Conservation (phyloP, 2,113 vertebrate species). For the Spermophilus dauricus region DNA sequence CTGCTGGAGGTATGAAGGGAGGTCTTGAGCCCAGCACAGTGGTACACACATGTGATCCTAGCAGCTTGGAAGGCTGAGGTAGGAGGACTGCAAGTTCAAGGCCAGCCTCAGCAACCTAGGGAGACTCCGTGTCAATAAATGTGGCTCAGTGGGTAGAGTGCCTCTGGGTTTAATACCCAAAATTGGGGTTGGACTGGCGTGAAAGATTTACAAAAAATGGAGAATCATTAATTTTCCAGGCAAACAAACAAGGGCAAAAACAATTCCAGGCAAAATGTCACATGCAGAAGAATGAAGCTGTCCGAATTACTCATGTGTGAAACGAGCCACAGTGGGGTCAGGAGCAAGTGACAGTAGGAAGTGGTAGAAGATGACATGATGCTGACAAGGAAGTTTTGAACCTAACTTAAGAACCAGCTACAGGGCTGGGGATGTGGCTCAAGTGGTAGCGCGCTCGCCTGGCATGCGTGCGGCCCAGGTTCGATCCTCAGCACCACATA, state of each 20-base stretch:
- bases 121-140: neutral
- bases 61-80: neutral
- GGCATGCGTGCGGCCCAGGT: too few relatives aligned
- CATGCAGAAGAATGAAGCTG: neutral
- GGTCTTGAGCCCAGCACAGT: neutral
- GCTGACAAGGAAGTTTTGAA: neutral
- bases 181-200: neutral
- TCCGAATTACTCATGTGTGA: neutral
- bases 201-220: neutral
- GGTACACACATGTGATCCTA: neutral
- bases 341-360: too few relatives aligned
- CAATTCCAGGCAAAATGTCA: neutral
- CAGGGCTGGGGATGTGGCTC: too few relatives aligned
- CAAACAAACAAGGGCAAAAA: neutral
- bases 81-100: neutral
- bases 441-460: too few relatives aligned
- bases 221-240: neutral
- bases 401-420: neutral
- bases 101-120: neutral
- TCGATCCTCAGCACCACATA: too few relatives aligned
- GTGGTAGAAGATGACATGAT: too few relatives aligned
- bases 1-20: neutral
- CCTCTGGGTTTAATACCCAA: neutral
- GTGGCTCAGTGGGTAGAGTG: neutral
- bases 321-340: neutral